Evolutionary conservation across 2,113 vertebrate genomes (phyloP).

Genomic region (Clarias gariepinus): DNA sequence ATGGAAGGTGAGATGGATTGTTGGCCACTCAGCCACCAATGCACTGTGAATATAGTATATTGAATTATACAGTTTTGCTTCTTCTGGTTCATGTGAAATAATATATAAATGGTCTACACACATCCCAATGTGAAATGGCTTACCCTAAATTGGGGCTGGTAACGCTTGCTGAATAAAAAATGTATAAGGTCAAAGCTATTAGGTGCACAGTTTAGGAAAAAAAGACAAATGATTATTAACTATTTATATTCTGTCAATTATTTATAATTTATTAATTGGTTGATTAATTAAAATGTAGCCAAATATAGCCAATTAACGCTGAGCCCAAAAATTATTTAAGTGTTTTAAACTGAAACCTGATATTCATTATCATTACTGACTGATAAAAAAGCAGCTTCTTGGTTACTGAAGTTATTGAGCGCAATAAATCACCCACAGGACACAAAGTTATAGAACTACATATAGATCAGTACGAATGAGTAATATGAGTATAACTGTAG

Average conservation of each 20-base stretch:
- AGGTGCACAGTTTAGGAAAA: too few species aligned
- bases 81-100: too few species aligned
- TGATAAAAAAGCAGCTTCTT: background rate
- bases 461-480: background rate
- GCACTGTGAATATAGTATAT: too few species aligned
- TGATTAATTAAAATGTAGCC: background rate
- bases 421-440: background rate
- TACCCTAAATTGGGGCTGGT: too few species aligned
- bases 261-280: background rate
- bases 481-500: background rate
- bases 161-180: too few species aligned
- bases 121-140: too few species aligned
- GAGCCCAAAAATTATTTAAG: background rate
- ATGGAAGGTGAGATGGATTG: too few species aligned
- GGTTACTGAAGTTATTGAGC: background rate
- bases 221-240: background rate
- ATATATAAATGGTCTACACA: too few species aligned
- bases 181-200: too few species aligned
- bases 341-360: background rate
- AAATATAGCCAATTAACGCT: background rate
- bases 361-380: background rate
- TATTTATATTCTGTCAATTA: background rate
- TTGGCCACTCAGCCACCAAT: too few species aligned
- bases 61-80: too few species aligned
- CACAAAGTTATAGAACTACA: background rate